Base-by-base conservation (phyloP, 2,888 invertebrate genomes). In the Drosophila koepferae region DNA sequence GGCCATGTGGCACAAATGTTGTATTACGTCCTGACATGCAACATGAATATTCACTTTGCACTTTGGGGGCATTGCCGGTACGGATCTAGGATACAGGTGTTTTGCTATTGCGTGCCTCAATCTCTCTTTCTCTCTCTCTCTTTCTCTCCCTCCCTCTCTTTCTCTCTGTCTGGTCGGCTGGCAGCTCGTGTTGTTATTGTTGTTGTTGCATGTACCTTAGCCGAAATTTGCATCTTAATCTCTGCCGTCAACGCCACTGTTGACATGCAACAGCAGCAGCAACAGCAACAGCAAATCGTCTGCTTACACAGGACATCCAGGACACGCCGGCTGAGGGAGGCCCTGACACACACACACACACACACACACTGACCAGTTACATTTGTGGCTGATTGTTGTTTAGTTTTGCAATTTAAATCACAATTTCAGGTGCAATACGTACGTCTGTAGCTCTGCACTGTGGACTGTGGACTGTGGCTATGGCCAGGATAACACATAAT, bases 11-110 rank as follows among this genome's bases (percentile, higher is more conserved):
- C 75, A 72, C 75, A 86, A 86, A 86, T 89, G 83, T 85, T 86
- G 81, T 89, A 89, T 86, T 89, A 83, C 81, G 80, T 76, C 72
- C 87, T 85, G 89, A 89, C 89, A 86, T 83, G 87, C 86, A 87
- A 87, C 87, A 87, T 87, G 89, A 87, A 87, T 89, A 87, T 87
- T 87, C 87, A 87, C 87, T 87, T 87, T 89, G 88, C 89, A 86
- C 86, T 86, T 87, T 89, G 70, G 76, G 83, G 81, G 65, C 80
- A 81, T 59, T 74, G 74, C 65, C 83, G 62, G 76, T 20, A 54
- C 73, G 85, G 87, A 86, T 86, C 84, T 81, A 64, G 80, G 74
- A 76, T 82, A 85, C 89, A 89, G 86, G 86, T 86, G 89, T 84
- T 88, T 81, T 81, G 55, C 70, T 56, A 68, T 74, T 64, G 67